phyloP scores from a whole-genome alignment of 2,797 vertebrate genomes.

The Tokudaia tokunoshimensis region DNA sequence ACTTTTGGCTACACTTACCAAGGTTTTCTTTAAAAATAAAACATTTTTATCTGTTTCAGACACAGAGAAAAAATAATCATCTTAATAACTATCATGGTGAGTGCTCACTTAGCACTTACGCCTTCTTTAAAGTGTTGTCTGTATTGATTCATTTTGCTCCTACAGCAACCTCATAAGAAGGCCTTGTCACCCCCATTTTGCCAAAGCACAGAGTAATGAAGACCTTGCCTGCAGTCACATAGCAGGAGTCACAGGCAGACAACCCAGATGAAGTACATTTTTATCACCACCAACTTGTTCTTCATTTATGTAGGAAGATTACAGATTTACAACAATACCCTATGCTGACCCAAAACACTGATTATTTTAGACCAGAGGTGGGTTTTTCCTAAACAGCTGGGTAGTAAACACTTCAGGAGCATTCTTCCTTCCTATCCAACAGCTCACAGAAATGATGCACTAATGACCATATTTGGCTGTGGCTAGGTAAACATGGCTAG shows the following conservation, averaged over 20 bases:
- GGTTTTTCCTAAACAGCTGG: background rate
- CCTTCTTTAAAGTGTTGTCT: background rate
- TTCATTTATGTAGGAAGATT: background rate
- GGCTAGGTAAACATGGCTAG: too few relatives aligned
- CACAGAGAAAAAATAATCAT: background rate
- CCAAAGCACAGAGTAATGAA: background rate
- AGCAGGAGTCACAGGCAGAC: background rate
- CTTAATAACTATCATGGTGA: background rate
- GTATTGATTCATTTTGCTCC: background rate
- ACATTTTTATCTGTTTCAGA: background rate
- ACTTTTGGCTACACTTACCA: background rate
- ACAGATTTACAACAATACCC: background rate
- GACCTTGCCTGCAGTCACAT: background rate
- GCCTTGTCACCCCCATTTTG: background rate
- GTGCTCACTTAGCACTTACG: too few relatives aligned
- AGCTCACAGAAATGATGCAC: rapidly evolving
- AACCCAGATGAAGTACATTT: background rate
- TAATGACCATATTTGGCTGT: rapidly evolving
- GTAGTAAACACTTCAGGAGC: background rate
- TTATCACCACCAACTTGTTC: background rate
- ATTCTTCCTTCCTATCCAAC: background rate
- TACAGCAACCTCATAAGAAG: background rate
- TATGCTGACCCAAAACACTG: background rate
- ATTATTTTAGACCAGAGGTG: background rate
- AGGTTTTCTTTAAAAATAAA: conserved; percentile 2